Percentiles rank a stretch among this genome's conserved stretches.
phyloP scores from a whole-genome alignment of 2,113 vertebrate genomes.

The Aythya baeri region DNA sequence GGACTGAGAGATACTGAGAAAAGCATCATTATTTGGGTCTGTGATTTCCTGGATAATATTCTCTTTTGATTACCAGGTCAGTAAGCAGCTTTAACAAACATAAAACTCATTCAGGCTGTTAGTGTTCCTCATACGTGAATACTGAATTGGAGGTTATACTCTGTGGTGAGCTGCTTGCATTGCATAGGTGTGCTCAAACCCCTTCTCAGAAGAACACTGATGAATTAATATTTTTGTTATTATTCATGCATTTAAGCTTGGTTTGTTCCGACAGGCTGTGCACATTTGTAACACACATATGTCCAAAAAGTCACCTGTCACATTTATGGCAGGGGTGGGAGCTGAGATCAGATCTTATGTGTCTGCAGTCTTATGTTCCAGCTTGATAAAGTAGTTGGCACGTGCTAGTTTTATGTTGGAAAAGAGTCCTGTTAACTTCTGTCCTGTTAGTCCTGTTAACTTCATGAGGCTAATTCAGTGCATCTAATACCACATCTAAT shows the following conservation, averaged over 20 bases:
- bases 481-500: neutral
- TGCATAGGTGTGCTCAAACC: neutral
- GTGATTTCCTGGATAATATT: neutral
- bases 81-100: neutral
- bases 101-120: neutral
- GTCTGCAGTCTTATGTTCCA: neutral
- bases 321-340: neutral
- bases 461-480: neutral
- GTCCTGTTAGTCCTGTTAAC: neutral
- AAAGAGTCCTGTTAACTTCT: neutral
- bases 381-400: neutral
- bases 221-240: neutral
- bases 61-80: neutral
- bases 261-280: neutral
- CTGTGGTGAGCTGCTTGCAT: neutral
- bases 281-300: rapidly evolving
- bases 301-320: neutral
- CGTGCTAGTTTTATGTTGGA: rapidly evolving
- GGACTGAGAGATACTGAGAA: neutral
- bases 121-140: neutral
- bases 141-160: neutral
- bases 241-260: rapidly evolving
- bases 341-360: neutral
- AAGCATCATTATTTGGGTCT: neutral
- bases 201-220: neutral